Base-by-base conservation (phyloP, 2,113 vertebrate species). In the Hepsetus odoe region DNA sequence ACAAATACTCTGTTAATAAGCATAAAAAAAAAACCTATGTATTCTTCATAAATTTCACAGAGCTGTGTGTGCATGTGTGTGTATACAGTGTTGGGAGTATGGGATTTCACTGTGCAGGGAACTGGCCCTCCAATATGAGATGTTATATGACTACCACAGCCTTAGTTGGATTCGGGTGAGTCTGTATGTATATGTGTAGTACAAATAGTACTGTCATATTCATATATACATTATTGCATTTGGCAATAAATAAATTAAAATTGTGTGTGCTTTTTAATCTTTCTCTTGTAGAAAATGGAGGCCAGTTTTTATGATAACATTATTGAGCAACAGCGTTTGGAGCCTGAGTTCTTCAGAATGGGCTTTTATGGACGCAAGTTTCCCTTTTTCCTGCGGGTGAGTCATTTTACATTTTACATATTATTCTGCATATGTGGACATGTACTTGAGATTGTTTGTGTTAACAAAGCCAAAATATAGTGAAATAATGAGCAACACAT, bases 111-210 rank as follows among this genome's bases (percentile, higher is more conserved):
- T 99, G 68, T 99, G 98, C 91, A 92, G 97, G 66, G 98, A 99
- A 20, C 89, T 99, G 91, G 98, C 97, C 2, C 91, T 95, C 76
- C 98, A 99, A 81, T 99, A 99, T 0, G 97, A 99, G 86, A 94
- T 91, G 10, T 91, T 98, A 77, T 99, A 98, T 2, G 98, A 99
- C 82, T 99, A 98, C 81, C 98, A 98, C 89, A 99, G 97, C 85
- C 96, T 99, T 85, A 99, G 98, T 92, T 99, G 97, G 97, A 98
- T 99, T 77, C 93, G 97, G 93, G 97, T 99, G 74, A 93, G 96
- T 89, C 55, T 78, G 26, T 13, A 2, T 42, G 14, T 35, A 30
- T 20, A 55, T 66, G 64, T 56, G 16, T n/a, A n/a, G n/a, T n/a
- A n/a, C n/a, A n/a, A n/a, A n/a, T n/a, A n/a, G n/a, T n/a, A n/a